phyloP scores from a whole-genome alignment of 2,113 vertebrate species.

The Spilogale gracilis region DNA sequence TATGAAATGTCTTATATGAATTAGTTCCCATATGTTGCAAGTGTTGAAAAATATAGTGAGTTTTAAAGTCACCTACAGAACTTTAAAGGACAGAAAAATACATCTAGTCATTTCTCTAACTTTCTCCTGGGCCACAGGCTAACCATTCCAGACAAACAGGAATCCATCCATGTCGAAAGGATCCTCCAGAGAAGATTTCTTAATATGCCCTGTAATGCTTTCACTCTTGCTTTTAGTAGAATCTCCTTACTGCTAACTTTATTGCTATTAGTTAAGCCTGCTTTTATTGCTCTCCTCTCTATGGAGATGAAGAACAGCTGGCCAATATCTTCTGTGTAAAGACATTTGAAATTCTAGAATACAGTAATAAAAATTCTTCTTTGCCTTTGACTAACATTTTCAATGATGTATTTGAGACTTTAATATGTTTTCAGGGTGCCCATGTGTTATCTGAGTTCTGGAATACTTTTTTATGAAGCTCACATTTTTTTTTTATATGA shows the following conservation, averaged over 20 bases:
- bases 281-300: background rate
- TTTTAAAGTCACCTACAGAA: background rate
- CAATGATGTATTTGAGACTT: conserved; percentile 1
- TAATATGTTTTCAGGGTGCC: background rate
- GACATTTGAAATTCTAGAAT: conserved; percentile 19
- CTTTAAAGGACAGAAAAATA: background rate
- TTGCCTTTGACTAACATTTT: conserved; percentile 66
- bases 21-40: background rate
- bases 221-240: background rate
- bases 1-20: conserved; percentile 9
- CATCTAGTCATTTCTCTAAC: background rate
- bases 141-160: background rate
- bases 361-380: conserved; percentile 58
- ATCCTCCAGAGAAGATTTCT: conserved; percentile 3
- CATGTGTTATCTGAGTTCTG: background rate
- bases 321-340: conserved; percentile 19
- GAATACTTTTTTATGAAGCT: conserved; percentile 21
- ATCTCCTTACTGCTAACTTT: background rate
- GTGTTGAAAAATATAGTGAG: background rate
- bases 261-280: background rate
- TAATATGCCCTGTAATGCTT: background rate
- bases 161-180: background rate
- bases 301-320: conserved; percentile 61
- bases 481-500: background rate
- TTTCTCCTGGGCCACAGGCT: background rate